A percentile compares a stretch with the other conserved stretches of the same genome.
Conservation (phyloP, 1,140 invertebrate genomes). For the Radopholus similis region DNA sequence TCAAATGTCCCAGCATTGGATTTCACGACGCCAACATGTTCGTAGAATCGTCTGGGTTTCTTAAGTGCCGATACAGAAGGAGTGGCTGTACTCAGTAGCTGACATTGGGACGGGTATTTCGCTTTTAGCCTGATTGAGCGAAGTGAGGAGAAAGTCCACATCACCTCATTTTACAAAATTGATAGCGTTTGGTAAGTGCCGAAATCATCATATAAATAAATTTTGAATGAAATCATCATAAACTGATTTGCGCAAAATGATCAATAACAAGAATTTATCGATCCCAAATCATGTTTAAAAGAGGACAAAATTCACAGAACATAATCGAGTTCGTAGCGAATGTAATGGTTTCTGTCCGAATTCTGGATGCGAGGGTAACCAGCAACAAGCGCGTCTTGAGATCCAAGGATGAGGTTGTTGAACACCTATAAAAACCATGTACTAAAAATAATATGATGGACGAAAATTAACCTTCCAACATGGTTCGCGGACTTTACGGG, state of each 20-base stretch:
- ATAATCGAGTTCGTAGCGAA: constrained; percentile 94
- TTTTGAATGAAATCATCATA: too few species aligned
- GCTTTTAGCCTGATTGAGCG: too few species aligned
- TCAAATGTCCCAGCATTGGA: not conserved
- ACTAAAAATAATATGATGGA: not conserved
- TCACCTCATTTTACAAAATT: too few species aligned
- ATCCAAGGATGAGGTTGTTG: constrained; percentile 97
- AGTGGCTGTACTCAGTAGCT: not conserved
- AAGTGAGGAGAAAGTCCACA: too few species aligned
- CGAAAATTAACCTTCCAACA: constrained; percentile 78
- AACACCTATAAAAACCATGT: constrained; percentile 79
- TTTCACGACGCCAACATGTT: constrained; percentile 1
- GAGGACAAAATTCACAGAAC: constrained; percentile 68
- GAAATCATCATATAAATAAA: too few species aligned
- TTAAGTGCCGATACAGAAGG: not conserved
- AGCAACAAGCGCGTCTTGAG: constrained; percentile 94
- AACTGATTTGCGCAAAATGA: too few species aligned
- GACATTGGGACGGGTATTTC: not conserved
- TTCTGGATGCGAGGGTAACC: constrained; percentile 91
- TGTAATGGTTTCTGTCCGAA: constrained; percentile 85
- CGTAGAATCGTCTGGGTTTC: not conserved
- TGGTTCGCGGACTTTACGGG: constrained; percentile 94
- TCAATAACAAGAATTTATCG: too few species aligned
- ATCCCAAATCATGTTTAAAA: too few species aligned
- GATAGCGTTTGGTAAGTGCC: too few species aligned